These are phyloP conservation scores for Onthophagus taurus DNA, from an alignment of 1,140 invertebrate species.

Conservation along the genomic window DNA sequence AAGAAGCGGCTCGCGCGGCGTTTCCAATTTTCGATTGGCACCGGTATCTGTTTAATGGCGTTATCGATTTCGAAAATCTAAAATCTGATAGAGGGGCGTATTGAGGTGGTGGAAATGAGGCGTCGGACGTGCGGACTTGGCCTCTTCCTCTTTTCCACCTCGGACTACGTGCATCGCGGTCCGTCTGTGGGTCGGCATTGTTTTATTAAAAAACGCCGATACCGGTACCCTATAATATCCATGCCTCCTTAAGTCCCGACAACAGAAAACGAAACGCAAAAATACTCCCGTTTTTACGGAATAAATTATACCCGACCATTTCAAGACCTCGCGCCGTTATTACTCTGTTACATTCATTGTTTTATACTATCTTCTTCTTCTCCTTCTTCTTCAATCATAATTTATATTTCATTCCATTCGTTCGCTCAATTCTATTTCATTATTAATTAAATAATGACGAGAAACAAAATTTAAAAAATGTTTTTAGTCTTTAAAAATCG, in stretches of 20 bases:
- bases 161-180: slow-evolving; percentile 12
- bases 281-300: background rate
- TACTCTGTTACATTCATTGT: background rate
- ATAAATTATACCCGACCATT: slow-evolving; percentile 7
- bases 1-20: background rate
- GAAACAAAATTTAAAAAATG: no score
- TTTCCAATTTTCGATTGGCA: slow-evolving; percentile 17
- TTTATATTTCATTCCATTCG: no score
- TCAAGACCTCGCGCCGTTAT: no score
- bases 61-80: slow-evolving; percentile 20
- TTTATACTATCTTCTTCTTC: background rate
- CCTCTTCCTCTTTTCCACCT: slow-evolving; percentile 6
- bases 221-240: slow-evolving; percentile 10
- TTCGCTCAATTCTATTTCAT: no score
- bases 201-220: slow-evolving; percentile 14
- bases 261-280: slow-evolving; percentile 6
- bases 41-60: slow-evolving; percentile 16
- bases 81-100: slow-evolving; percentile 12
- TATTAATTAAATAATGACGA: no score
- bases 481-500: no score
- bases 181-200: slow-evolving; percentile 17
- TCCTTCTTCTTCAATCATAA: no score
- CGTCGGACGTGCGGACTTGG: slow-evolving; percentile 15
- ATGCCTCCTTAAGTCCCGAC: slow-evolving; percentile 5
- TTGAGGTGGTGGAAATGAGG: slow-evolving; percentile 7